phyloP scores from a whole-genome alignment of 2,888 invertebrate genomes.

The Laspeyria flexula region DNA sequence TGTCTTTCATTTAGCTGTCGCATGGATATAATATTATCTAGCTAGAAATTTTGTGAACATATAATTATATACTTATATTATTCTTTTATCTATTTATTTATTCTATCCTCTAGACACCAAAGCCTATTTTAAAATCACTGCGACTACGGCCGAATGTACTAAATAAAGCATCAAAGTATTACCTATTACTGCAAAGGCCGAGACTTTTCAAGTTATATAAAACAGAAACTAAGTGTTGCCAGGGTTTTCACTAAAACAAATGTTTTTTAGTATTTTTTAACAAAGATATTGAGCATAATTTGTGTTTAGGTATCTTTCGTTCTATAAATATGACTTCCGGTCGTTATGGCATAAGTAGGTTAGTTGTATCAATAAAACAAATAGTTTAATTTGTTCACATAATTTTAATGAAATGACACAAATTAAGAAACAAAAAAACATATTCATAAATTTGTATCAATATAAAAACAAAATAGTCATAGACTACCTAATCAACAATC shows the following conservation, averaged over 20 bases:
- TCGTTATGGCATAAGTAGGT: background rate
- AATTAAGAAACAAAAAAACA: background rate
- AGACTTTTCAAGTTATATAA: constrained; percentile 9
- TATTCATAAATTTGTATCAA: constrained; percentile 3
- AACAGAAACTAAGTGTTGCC: constrained; percentile 10
- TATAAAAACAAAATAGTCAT: background rate
- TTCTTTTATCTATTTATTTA: too few relatives aligned
- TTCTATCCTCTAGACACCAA: too few relatives aligned
- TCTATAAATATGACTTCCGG: constrained; percentile 5
- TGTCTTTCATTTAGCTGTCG: too few relatives aligned
- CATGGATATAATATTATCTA: too few relatives aligned
- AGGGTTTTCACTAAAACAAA: constrained; percentile 10
- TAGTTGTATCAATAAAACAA: constrained; percentile 3
- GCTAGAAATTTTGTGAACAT: too few relatives aligned
- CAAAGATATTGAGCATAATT: constrained; percentile 5
- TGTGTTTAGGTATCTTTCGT: constrained; percentile 7
- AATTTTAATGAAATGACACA: constrained; percentile 3
- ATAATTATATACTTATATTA: too few relatives aligned
- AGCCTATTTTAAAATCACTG: constrained; percentile 4
- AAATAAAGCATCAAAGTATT: constrained; percentile 1
- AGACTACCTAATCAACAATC: background rate
- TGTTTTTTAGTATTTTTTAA: constrained; percentile 7
- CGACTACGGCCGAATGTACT: constrained; percentile 3
- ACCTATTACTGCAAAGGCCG: constrained; percentile 10
- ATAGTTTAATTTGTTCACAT: constrained; percentile 1